phyloP scores from a whole-genome alignment of 2,888 invertebrate genomes.

The Sclerodermus sp. region DNA sequence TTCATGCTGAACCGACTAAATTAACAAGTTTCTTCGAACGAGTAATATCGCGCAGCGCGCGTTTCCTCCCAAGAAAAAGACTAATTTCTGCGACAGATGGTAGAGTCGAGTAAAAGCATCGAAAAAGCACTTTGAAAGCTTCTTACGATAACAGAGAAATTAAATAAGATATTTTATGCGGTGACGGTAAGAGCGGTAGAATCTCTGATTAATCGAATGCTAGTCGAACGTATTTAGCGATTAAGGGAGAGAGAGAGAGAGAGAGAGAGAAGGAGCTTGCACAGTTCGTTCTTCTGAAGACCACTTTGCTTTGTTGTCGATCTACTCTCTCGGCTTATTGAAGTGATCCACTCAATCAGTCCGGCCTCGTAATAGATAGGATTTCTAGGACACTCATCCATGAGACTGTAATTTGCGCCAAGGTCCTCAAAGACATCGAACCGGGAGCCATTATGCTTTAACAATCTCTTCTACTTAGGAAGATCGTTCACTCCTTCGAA shows the following conservation, averaged over 20 bases:
- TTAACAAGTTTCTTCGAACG: no score
- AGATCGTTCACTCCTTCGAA: no score
- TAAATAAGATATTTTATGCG: no score
- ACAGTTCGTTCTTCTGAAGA: no score
- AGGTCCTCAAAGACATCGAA: constrained; percentile 17
- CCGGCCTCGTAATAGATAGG: constrained; percentile 23
- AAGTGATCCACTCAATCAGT: constrained; percentile 37
- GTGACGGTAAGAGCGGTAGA: neutral
- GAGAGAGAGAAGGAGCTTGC: constrained; percentile 3
- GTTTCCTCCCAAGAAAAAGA: neutral
- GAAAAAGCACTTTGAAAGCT: no score
- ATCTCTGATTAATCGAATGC: neutral
- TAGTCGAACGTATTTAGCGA: neutral
- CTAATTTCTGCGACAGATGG: neutral
- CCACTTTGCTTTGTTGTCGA: no score
- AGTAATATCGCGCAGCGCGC: no score
- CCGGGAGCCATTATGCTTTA: constrained; percentile 16
- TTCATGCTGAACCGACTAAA: neutral
- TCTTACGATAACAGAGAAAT: no score
- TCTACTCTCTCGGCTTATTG: constrained; percentile 7
- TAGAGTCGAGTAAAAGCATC: no score
- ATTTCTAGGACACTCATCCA: constrained; percentile 27
- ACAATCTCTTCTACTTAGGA: constrained; percentile 5
- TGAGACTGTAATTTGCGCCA: constrained; percentile 31
- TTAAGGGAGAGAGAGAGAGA: constrained; percentile 11